A percentile compares a stretch with the other conserved stretches of the same genome.
Conservation (phyloP, 2,888 invertebrate species). For the Plagodis pulveraria region DNA sequence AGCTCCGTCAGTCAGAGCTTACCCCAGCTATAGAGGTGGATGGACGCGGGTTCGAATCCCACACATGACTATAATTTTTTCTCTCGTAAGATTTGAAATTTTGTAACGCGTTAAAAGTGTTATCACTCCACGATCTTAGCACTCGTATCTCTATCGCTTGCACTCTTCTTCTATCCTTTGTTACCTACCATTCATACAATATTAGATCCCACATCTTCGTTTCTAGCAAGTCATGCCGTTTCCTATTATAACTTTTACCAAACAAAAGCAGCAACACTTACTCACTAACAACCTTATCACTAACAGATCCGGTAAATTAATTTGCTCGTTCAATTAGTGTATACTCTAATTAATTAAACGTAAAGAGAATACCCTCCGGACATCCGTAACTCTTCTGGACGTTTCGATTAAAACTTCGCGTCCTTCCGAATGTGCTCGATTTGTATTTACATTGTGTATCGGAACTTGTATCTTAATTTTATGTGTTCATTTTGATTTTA, state of each 20-base stretch:
- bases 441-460: constrained; percentile 38
- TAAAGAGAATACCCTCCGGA: constrained; percentile 46
- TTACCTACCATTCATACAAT: too few relatives aligned
- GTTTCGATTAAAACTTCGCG: constrained; percentile 63
- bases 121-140: too few relatives aligned
- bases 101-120: too few relatives aligned
- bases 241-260: constrained; percentile 1
- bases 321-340: constrained; percentile 64
- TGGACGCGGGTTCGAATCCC: too few relatives aligned
- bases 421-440: constrained; percentile 34
- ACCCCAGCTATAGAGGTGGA: too few relatives aligned
- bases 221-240: not conserved
- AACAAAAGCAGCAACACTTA: constrained; percentile 35
- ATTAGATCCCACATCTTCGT: too few relatives aligned
- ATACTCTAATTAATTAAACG: constrained; percentile 66
- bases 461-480: constrained; percentile 1
- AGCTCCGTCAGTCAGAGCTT: too few relatives aligned
- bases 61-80: too few relatives aligned
- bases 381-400: constrained; percentile 44
- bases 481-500: too few relatives aligned
- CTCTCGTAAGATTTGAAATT: too few relatives aligned
- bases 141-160: too few relatives aligned
- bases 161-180: too few relatives aligned
- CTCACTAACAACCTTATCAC: constrained; percentile 33
- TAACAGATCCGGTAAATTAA: constrained; percentile 40